Conservation (phyloP, 2,888 invertebrate genomes). For the Mystacides longicornis region DNA sequence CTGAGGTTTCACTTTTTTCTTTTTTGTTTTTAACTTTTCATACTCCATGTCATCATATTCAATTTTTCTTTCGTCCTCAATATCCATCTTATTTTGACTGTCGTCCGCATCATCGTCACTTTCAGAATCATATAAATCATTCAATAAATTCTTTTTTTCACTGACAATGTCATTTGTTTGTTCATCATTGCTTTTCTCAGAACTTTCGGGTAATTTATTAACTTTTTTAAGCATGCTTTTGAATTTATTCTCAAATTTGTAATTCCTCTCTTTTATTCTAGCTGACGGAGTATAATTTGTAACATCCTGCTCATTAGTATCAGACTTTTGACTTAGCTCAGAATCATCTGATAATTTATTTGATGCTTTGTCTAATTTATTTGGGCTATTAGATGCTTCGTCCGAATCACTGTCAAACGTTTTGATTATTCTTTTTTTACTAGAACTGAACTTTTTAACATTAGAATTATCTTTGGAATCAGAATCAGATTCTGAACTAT, state of each 20-base stretch:
- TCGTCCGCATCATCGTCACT: conserved; percentile 42
- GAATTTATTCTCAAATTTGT: conserved; percentile 38
- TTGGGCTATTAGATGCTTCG: neutral
- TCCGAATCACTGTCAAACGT: conserved; percentile 12
- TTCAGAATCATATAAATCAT: conserved; percentile 50
- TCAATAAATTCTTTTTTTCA: conserved; percentile 26
- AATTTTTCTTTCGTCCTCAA: neutral
- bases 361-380: neutral
- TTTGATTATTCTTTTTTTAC: conserved; percentile 9
- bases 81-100: neutral
- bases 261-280: conserved; percentile 36
- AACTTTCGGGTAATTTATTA: conserved; percentile 19
- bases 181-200: conserved; percentile 21
- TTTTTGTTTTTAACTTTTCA: neutral
- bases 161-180: conserved; percentile 16
- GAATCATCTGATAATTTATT: neutral
- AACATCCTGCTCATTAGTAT: neutral
- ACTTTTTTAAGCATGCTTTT: conserved; percentile 33
- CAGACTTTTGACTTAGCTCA: neutral
- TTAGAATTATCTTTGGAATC: neutral
- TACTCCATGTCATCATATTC: neutral
- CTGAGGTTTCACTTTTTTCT: conserved; percentile 27
- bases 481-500: neutral
- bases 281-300: conserved; percentile 32
- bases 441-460: neutral